These are phyloP conservation scores for Porites rus DNA, from an alignment of 92 coral and sea anemone species.

Conservation along the genomic window DNA sequence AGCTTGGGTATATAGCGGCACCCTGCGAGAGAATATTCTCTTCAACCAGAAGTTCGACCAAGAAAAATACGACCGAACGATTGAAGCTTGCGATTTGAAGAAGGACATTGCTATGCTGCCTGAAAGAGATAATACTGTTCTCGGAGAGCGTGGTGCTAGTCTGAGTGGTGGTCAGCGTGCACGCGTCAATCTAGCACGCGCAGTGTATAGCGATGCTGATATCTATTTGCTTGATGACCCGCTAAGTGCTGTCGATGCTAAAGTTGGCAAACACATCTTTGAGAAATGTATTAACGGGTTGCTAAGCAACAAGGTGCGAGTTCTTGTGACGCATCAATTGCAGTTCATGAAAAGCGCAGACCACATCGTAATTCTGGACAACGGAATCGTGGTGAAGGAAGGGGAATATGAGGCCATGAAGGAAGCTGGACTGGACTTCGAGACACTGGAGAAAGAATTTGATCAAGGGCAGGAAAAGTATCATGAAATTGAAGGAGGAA, in stretches of 20 bases:
- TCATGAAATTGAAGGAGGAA: slow-evolving; percentile 73
- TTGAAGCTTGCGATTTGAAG: slow-evolving; percentile 86
- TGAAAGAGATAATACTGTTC: slow-evolving; percentile 79
- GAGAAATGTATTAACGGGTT: slow-evolving; percentile 87
- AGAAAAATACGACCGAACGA: slow-evolving; percentile 72
- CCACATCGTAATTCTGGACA: slow-evolving; percentile 81
- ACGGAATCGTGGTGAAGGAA: slow-evolving; percentile 75
- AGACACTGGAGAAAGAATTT: slow-evolving; percentile 84
- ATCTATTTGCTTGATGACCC: slow-evolving; percentile 90
- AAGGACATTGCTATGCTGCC: slow-evolving; percentile 79
- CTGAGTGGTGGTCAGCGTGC: slow-evolving; percentile 95
- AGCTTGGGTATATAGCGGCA: slow-evolving; percentile 90
- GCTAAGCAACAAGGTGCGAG: slow-evolving; percentile 79
- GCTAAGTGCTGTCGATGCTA: slow-evolving; percentile 90
- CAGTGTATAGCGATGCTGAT: slow-evolving; percentile 91
- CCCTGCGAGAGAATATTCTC: slow-evolving; percentile 81
- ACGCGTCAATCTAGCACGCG: slow-evolving; percentile 93
- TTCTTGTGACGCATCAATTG: slow-evolving; percentile 90
- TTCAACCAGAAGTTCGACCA: slow-evolving; percentile 85
- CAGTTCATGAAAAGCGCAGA: slow-evolving; percentile 90
- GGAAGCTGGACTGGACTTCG: slow-evolving; percentile 89
- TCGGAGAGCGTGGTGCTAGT: slow-evolving; percentile 89
- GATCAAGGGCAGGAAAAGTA: slow-evolving; percentile 79
- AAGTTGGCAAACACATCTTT: slow-evolving; percentile 92
- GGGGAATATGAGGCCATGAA: slow-evolving; percentile 79